Evolutionary conservation across 2,797 vertebrate genomes (phyloP).

Genomic region (Anas bahamensis): DNA sequence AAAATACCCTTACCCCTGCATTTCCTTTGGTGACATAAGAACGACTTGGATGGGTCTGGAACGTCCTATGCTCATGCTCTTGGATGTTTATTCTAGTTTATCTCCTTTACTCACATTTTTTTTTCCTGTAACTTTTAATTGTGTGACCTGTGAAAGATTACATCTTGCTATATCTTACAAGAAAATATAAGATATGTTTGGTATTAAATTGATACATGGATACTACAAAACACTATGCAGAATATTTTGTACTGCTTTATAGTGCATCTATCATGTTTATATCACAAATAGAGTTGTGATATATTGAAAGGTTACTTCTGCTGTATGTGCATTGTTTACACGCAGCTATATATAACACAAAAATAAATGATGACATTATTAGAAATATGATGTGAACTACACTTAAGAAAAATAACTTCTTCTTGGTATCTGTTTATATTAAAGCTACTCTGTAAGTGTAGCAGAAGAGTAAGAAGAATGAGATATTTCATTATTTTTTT

Average conservation of each 20-base stretch:
- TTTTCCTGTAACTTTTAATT: neutral
- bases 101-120: neutral
- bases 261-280: neutral
- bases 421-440: neutral
- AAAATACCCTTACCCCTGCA: neutral
- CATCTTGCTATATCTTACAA: neutral
- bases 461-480: neutral
- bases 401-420: neutral
- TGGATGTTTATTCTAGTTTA: neutral
- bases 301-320: neutral
- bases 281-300: neutral
- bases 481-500: neutral
- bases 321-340: neutral
- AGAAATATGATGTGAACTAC: neutral
- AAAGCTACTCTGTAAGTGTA: neutral
- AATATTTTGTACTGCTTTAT: neutral
- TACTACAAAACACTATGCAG: neutral
- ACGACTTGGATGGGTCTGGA: neutral
- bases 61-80: neutral
- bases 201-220: neutral
- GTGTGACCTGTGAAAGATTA: neutral
- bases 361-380: neutral
- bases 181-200: neutral
- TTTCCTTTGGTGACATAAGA: neutral
- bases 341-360: neutral